Evolutionary conservation across 2,888 invertebrate species (phyloP).

Genomic region (Agrochola litura): DNA sequence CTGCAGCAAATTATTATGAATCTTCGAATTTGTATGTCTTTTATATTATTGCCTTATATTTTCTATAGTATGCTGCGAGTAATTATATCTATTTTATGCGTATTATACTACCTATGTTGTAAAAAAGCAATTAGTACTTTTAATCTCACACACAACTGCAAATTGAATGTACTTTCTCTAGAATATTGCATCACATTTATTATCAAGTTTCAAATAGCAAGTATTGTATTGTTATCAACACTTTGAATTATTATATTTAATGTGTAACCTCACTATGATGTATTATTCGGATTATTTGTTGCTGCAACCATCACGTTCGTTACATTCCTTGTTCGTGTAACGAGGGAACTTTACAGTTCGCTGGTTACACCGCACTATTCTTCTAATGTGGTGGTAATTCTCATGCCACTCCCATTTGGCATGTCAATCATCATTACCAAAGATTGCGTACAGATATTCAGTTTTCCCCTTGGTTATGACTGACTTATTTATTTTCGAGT

Average conservation of each 20-base stretch:
- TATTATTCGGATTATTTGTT: slow-evolving; percentile 71
- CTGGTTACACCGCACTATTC: slow-evolving; percentile 79
- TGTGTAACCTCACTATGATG: slow-evolving; percentile 42
- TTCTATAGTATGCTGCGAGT: neutral
- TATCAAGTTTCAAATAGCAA: slow-evolving; percentile 31
- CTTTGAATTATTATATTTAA: slow-evolving; percentile 38
- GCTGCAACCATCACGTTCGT: slow-evolving; percentile 80
- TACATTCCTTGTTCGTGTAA: slow-evolving; percentile 77
- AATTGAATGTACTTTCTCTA: slow-evolving; percentile 15
- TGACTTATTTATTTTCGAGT: slow-evolving; percentile 69
- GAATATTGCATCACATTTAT: slow-evolving; percentile 48
- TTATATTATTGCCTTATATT: slow-evolving; percentile 9
- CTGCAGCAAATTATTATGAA: neutral
- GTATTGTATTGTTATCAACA: slow-evolving; percentile 30
- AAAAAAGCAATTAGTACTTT: slow-evolving; percentile 13
- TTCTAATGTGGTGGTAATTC: slow-evolving; percentile 72
- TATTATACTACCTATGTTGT: slow-evolving; percentile 8
- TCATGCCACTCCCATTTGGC: slow-evolving; percentile 75
- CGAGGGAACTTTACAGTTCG: slow-evolving; percentile 84
- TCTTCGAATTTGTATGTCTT: slow-evolving; percentile 9
- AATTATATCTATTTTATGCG: slow-evolving; percentile 7
- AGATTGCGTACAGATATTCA: slow-evolving; percentile 88
- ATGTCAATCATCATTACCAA: slow-evolving; percentile 82
- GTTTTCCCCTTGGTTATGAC: slow-evolving; percentile 85
- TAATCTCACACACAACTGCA: slow-evolving; percentile 13